Conservation (phyloP, 1,140 invertebrate genomes). For the Gerris buenoi region DNA sequence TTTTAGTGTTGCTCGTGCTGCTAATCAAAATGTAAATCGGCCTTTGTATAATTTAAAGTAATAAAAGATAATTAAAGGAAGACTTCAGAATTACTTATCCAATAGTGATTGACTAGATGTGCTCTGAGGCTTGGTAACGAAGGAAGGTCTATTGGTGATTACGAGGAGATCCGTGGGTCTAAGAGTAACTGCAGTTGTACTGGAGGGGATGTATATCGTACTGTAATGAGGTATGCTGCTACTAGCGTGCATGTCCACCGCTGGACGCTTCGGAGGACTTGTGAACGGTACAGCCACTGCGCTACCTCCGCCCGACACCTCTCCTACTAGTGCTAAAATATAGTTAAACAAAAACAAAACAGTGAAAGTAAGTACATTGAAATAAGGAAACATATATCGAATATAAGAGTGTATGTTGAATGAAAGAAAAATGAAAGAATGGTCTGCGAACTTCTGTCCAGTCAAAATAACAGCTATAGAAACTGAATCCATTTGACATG, state of each 20-base stretch:
- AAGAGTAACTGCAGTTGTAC: not conserved
- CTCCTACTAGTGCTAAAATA: not conserved
- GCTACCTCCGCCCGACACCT: not conserved
- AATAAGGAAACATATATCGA: too few relatives aligned
- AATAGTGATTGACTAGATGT: slow-evolving; percentile 9
- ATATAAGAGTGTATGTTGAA: too few relatives aligned
- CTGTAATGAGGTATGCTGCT: not conserved
- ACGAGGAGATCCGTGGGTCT: slow-evolving; percentile 19
- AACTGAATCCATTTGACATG: too few relatives aligned
- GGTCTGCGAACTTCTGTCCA: too few relatives aligned
- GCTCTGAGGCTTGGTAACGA: slow-evolving; percentile 19
- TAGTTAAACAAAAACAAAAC: too few relatives aligned
- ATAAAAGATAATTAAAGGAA: too few relatives aligned
- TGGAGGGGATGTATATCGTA: not conserved
- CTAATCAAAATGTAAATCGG: too few relatives aligned
- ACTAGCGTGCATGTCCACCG: not conserved
- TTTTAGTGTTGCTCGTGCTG: too few relatives aligned
- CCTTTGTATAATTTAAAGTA: too few relatives aligned
- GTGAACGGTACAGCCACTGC: not conserved
- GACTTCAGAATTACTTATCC: not conserved
- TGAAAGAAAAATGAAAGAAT: too few relatives aligned
- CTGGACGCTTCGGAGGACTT: not conserved
- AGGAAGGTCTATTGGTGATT: slow-evolving; percentile 17
- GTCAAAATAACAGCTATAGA: too few relatives aligned
- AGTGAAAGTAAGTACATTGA: too few relatives aligned